Base-by-base conservation (phyloP, 2,113 vertebrate species). In the Spermophilus dauricus region DNA sequence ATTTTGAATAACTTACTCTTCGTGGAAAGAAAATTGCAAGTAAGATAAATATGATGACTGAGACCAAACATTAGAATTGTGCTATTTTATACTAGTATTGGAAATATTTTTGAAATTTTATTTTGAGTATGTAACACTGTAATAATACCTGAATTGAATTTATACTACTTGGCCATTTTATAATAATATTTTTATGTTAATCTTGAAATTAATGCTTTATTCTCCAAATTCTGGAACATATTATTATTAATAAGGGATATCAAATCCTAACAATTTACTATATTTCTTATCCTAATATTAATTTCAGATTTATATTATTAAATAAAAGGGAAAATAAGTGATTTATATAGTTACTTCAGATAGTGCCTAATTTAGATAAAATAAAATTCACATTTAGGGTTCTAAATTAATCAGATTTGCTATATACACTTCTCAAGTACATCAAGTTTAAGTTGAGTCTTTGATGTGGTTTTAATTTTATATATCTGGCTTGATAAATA, bases 391-490 rank as follows among this genome's bases (percentile, higher is more conserved):
- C 20, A 65, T 65, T 63, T 70, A 70, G 11, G 14, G 1, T 87
- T 32, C 30, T 94, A 80, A 93, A 82, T 82, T 82, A 87, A 65
- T n/a, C 30, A 95, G 13, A 85, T 37, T 93, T 61, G 17, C 28
- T 91, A 39, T 67, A 72, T 32, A 76, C 73, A 93, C 22, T 53
- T 77, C 14, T 45, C 45, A 72, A 92, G 56, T 24, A 67, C 8
- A 61, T 80, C 48, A 70, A 81, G 90, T 76, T 77, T 82, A 93
- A 69, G 86, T 82, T 91, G 75, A 80, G 8, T 24, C 24, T 26
- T 42, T 12, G 24, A 86, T 34, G 20, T 82, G 30, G 32, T 58
- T 89, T 76, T 73, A 65, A 80, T n/a, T 95, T 14, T 37, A 30
- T 86, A 85, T 39, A 9, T 11, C 34, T 75, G 28, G 17, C 26